Evolutionary conservation across 2,888 invertebrate species (phyloP).

Genomic region (Eurytoma californica): DNA sequence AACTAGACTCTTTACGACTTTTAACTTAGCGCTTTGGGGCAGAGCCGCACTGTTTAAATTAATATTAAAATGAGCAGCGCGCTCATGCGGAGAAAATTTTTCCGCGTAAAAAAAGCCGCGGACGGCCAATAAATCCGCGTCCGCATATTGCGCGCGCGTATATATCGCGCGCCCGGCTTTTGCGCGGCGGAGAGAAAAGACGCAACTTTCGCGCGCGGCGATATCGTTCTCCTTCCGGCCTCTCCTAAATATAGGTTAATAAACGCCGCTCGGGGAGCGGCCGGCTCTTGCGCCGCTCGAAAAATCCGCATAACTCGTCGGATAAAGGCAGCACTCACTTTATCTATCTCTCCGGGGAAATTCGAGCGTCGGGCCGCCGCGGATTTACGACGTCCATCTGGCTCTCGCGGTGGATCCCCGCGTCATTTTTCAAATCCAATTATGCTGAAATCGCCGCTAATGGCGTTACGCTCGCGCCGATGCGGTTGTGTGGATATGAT

Average conservation of each 20-base stretch:
- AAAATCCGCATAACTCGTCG: constrained; percentile 9
- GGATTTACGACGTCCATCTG: too few species aligned
- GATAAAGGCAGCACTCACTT: background rate
- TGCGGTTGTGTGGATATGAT: too few species aligned
- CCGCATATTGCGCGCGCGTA: background rate
- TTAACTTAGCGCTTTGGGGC: too few species aligned
- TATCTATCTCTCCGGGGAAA: constrained; percentile 7
- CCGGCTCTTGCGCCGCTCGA: background rate
- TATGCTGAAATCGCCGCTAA: too few species aligned
- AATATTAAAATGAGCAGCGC: background rate
- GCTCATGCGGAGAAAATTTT: constrained; percentile 20
- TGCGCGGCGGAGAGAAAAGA: background rate
- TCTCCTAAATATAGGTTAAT: constrained; percentile 38
- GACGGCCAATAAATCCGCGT: constrained; percentile 20
- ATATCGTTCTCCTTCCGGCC: constrained; percentile 43
- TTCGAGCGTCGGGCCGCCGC: background rate
- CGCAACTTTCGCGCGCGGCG: background rate
- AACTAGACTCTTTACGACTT: background rate
- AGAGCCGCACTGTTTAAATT: background rate
- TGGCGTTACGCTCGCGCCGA: too few species aligned
- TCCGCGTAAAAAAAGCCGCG: constrained; percentile 23
- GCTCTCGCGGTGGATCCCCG: too few species aligned
- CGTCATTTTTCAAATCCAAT: too few species aligned
- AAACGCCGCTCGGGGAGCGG: background rate
- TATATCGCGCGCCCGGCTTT: background rate